phyloP scores from a whole-genome alignment of 37 sponge, comb jelly and placozoan species.

The Theonella swinhoei region DNA sequence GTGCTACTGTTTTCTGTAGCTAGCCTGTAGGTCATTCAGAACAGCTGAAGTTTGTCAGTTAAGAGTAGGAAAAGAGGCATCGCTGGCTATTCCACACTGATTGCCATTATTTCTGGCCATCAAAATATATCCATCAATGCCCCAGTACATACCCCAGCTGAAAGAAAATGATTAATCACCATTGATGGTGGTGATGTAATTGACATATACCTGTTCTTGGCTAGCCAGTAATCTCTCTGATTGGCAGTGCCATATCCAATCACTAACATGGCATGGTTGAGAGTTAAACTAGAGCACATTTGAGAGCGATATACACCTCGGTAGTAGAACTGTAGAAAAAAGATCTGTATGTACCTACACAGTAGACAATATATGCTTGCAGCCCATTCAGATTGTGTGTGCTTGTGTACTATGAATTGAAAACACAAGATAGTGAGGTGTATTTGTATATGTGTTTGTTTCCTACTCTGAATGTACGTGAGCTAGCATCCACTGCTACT shows the following conservation, averaged over 20 bases:
- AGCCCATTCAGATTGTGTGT: not conserved
- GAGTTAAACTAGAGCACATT: slow-evolving; percentile 36
- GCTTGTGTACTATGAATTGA: too few relatives aligned
- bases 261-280: slow-evolving; percentile 60
- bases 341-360: too few relatives aligned
- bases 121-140: slow-evolving; percentile 40
- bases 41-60: not conserved
- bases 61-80: slow-evolving; percentile 45
- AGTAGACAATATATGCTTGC: too few relatives aligned
- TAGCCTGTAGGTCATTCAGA: too few relatives aligned
- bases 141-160: slow-evolving; percentile 55
- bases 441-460: too few relatives aligned
- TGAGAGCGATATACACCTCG: slow-evolving; percentile 56
- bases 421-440: too few relatives aligned
- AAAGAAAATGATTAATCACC: not conserved
- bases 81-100: slow-evolving; percentile 52
- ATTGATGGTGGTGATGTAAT: too few relatives aligned
- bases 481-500: slow-evolving; percentile 85
- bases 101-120: slow-evolving; percentile 39
- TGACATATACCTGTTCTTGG: slow-evolving; percentile 67
- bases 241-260: slow-evolving; percentile 52
- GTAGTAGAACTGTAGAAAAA: slow-evolving; percentile 42
- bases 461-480: slow-evolving; percentile 77
- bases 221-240: slow-evolving; percentile 61
- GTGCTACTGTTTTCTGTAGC: too few relatives aligned